These are phyloP conservation scores for Frieseomelitta varia DNA, from an alignment of 1,140 invertebrate genomes.

Conservation along the genomic window DNA sequence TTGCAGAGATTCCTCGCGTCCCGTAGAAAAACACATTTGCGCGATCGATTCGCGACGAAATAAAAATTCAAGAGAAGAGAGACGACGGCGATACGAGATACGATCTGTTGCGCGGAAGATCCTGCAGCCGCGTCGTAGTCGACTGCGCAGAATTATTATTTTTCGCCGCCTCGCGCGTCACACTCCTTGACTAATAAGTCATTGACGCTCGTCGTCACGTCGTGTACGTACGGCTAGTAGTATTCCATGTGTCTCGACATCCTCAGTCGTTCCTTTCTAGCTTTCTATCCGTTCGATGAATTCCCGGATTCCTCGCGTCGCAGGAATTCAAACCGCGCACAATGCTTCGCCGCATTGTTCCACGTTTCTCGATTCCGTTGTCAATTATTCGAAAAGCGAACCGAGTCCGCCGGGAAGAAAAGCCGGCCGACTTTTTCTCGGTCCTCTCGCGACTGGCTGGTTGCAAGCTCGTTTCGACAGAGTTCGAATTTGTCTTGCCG, in stretches of 20 bases:
- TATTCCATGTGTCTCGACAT: slow-evolving; percentile 32
- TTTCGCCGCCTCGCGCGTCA: not conserved
- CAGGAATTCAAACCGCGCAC: slow-evolving; percentile 57
- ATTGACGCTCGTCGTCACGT: slow-evolving; percentile 48
- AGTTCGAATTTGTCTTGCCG: not conserved
- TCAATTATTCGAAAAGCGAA: slow-evolving; percentile 47
- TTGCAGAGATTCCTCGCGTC: slow-evolving; percentile 15
- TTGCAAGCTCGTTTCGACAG: not conserved
- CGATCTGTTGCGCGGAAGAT: not conserved
- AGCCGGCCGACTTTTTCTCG: not conserved
- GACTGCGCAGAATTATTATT: slow-evolving; percentile 33
- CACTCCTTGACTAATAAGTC: slow-evolving; percentile 39
- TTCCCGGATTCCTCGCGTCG: slow-evolving; percentile 47
- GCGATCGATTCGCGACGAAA: slow-evolving; percentile 1
- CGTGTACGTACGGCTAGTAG: slow-evolving; percentile 19
- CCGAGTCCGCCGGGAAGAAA: not conserved
- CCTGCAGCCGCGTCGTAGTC: too few species aligned
- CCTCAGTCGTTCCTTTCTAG: slow-evolving; percentile 33
- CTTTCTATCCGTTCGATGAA: slow-evolving; percentile 62
- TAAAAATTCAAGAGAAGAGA: slow-evolving; percentile 24
- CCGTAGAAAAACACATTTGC: slow-evolving; percentile 36
- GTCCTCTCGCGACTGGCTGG: too few species aligned
- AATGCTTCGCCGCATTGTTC: slow-evolving; percentile 57
- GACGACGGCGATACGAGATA: not conserved
- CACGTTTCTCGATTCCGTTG: slow-evolving; percentile 29